Evolutionary conservation across 2,888 invertebrate genomes (phyloP).

Genomic region (Rhagophthalmus giganteus): DNA sequence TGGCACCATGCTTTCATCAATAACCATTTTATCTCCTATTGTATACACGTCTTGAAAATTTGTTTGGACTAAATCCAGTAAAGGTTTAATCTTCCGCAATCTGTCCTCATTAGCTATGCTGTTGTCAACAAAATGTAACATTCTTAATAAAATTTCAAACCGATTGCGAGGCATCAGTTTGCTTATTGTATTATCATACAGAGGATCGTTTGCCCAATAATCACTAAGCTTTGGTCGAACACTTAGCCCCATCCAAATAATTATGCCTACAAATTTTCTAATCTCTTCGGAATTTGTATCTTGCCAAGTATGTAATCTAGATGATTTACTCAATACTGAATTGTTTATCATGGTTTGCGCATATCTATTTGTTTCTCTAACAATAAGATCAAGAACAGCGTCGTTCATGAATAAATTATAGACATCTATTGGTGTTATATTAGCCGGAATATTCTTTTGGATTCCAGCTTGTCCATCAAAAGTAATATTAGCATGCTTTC

Average conservation of each 20-base stretch:
- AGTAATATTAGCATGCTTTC: neutral
- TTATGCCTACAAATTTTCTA: neutral
- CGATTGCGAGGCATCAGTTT: neutral
- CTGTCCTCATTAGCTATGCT: neutral
- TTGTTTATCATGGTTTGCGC: slow-evolving; percentile 1
- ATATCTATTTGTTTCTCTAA: slow-evolving; percentile 2
- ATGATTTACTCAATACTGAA: slow-evolving; percentile 3
- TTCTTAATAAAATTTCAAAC: slow-evolving; percentile 4
- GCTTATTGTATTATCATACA: slow-evolving; percentile 4
- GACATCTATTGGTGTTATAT: neutral
- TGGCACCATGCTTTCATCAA: too few species aligned
- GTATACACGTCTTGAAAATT: too few species aligned
- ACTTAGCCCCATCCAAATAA: neutral
- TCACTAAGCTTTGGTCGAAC: slow-evolving; percentile 2
- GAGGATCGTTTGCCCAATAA: slow-evolving; percentile 3
- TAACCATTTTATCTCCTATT: too few species aligned
- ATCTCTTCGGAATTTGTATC: slow-evolving; percentile 1
- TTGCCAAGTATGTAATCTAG: slow-evolving; percentile 1
- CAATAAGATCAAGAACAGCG: too few species aligned
- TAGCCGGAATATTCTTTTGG: neutral
- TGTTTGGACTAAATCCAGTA: too few species aligned
- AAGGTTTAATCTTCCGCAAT: too few species aligned
- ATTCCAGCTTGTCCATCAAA: neutral
- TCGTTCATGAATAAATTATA: neutral
- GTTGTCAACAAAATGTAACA: neutral